Percentiles rank a stretch among this genome's conserved stretches.
Conservation (phyloP, 2,797 vertebrate genomes). For the Salarias fasciatus region DNA sequence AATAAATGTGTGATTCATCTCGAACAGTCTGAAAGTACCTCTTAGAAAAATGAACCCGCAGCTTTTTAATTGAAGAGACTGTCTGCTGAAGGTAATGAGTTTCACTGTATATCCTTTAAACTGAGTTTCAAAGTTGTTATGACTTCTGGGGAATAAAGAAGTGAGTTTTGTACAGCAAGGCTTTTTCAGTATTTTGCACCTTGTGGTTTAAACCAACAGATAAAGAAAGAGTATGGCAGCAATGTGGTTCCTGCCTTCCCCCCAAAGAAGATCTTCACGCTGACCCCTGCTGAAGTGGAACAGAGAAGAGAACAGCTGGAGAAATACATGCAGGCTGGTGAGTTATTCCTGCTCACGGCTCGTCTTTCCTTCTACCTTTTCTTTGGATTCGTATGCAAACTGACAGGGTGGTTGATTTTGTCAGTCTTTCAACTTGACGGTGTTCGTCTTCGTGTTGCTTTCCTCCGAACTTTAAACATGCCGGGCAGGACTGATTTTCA, state of each 20-base stretch:
- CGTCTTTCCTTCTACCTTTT: slow-evolving; percentile 40
- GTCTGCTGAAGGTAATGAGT: slow-evolving; percentile 14
- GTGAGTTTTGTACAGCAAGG: no score
- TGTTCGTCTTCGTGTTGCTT: slow-evolving; percentile 7
- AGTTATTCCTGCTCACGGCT: slow-evolving; percentile 68
- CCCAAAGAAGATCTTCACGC: slow-evolving; percentile 98
- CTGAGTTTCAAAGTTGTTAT: slow-evolving; percentile 16
- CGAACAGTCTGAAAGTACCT: slow-evolving; percentile 52
- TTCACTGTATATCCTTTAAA: not conserved
- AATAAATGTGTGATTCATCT: slow-evolving; percentile 78
- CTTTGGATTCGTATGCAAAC: slow-evolving; percentile 31
- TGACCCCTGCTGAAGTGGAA: slow-evolving; percentile 94
- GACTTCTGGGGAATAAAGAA: not conserved
- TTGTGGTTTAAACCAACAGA: slow-evolving; percentile 77
- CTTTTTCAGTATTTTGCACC: no score
- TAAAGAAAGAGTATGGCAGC: slow-evolving; percentile 95
- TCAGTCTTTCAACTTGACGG: slow-evolving; percentile 14
- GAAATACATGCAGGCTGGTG: slow-evolving; percentile 99
- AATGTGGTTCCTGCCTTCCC: slow-evolving; percentile 95
- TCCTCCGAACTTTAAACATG: not conserved
- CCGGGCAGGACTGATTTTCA: not conserved
- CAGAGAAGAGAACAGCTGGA: slow-evolving; percentile 96
- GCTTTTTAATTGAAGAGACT: slow-evolving; percentile 31
- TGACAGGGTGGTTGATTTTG: slow-evolving; percentile 25
- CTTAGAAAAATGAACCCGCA: slow-evolving; percentile 36